Base-by-base conservation (phyloP, 2,113 vertebrate species). In the Dicerorhinus sumatrensis region DNA sequence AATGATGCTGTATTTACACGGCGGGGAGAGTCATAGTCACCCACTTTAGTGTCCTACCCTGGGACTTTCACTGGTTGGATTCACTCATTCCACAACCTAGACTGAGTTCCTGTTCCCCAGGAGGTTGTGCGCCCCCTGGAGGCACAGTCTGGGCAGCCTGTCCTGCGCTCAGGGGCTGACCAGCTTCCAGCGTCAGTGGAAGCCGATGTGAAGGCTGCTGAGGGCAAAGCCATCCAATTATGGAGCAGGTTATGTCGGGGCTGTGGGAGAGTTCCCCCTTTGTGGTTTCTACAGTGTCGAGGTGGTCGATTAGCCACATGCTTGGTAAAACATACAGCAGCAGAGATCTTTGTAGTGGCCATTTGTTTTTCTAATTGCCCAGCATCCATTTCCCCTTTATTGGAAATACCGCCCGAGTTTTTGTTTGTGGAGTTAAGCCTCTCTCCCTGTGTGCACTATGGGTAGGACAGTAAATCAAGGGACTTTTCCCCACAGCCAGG, bases 251-350 rank as follows among this genome's bases (percentile, higher is more conserved):
- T 56, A 21, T 17, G 14, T 8, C 0, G 8, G 39, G 20, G 2
- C 6, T 11, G 6, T 0, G 1, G 21, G 9, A 25, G 20, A 70
- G 2, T 1, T 48, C 3, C 48, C 25, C 16, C 0, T 9, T n/a
- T 11, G 16, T 31, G 29, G 16, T 20, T 31, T 36, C 54, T 67
- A 33, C 13, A 12, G 67, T 11, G 14, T 21, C 0, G 6, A 58
- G 10, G 5, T 67, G 14, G 17, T 12, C 23, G 18, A 67, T 39
- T 48, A 23, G 83, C 13, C 63, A 23, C 3, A 8, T 72, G 39
- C 11, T 18, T 72, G 63, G 48, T 12, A 39, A 39, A 67, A 69
- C 39, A 25, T 29, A 33, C 0, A 77, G 80, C 63, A 13, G 48
- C 48, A 51, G 1, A 58, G 70, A 25, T 25, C 23, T 5, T 2